Evolutionary conservation across 2,797 vertebrate species (phyloP).

Genomic region (Poecilia picta): DNA sequence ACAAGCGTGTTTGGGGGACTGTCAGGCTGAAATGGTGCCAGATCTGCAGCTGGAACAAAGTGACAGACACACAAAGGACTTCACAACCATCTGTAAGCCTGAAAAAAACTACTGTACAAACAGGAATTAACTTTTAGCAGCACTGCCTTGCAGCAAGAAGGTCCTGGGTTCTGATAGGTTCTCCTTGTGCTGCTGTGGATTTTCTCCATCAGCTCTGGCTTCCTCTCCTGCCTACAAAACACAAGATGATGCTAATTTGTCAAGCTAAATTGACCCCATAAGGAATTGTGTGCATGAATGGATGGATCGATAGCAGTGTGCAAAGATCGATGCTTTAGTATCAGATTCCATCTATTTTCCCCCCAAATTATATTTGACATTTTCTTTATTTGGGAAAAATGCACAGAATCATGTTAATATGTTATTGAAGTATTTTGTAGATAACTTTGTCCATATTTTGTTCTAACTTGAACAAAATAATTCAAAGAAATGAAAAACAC

Average conservation of each 20-base stretch:
- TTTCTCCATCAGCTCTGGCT: not conserved
- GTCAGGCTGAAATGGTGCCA: slow-evolving; percentile 21
- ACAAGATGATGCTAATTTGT: not conserved
- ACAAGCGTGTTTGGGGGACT: not conserved
- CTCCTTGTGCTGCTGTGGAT: not conserved
- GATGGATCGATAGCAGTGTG: too few species aligned
- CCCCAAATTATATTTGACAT: too few species aligned
- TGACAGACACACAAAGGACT: not conserved
- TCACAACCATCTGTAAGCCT: not conserved
- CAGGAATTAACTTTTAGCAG: not conserved
- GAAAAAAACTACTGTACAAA: not conserved
- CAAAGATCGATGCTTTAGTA: too few species aligned
- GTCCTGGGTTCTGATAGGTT: not conserved
- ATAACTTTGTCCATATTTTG: too few species aligned
- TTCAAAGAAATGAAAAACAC: too few species aligned
- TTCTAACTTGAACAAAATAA: too few species aligned
- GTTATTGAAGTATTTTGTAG: too few species aligned
- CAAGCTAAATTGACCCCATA: not conserved
- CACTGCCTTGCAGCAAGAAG: not conserved
- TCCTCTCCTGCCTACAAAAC: not conserved
- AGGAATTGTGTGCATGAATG: not conserved
- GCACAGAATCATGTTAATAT: too few species aligned
- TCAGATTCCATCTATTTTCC: too few species aligned
- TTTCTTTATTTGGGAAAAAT: too few species aligned
- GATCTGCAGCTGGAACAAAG: slow-evolving; percentile 20